Conservation (phyloP, 2,888 invertebrate genomes). For the Micoletzkya japonica region DNA sequence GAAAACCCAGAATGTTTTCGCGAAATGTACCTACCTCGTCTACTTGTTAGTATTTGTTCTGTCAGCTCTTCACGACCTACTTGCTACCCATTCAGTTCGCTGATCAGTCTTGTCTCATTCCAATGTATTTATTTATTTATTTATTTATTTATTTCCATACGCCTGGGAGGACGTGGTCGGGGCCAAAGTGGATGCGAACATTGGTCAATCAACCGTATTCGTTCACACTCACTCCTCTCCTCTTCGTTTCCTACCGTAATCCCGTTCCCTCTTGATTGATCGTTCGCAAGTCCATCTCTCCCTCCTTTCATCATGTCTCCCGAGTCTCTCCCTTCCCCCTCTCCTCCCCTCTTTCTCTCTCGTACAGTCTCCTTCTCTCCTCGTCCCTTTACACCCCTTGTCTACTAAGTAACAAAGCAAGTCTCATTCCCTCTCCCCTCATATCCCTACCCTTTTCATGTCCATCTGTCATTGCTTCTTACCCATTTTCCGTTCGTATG, state of each 20-base stretch:
- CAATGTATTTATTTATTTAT: too few species aligned
- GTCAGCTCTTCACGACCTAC: too few species aligned
- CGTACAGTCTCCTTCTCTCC: background rate
- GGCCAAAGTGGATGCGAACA: too few species aligned
- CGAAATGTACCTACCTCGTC: too few species aligned
- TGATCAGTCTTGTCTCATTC: too few species aligned
- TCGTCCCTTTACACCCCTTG: background rate
- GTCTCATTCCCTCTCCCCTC: too few species aligned
- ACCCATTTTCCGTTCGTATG: background rate
- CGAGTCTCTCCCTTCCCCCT: background rate
- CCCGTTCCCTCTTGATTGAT: background rate
- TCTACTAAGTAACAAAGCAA: too few species aligned
- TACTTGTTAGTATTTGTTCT: too few species aligned
- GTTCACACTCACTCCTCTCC: background rate
- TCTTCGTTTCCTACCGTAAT: background rate
- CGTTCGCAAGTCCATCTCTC: background rate
- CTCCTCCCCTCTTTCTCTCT: background rate
- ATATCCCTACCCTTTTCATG: background rate
- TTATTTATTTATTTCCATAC: background rate
- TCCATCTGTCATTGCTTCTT: background rate
- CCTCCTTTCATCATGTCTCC: background rate
- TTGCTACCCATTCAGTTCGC: too few species aligned
- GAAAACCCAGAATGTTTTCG: too few species aligned
- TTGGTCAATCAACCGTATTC: too few species aligned
- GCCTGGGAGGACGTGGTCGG: too few species aligned